Evolutionary conservation across 2,888 invertebrate species (phyloP).

Genomic region (Ichneumon xanthorius): DNA sequence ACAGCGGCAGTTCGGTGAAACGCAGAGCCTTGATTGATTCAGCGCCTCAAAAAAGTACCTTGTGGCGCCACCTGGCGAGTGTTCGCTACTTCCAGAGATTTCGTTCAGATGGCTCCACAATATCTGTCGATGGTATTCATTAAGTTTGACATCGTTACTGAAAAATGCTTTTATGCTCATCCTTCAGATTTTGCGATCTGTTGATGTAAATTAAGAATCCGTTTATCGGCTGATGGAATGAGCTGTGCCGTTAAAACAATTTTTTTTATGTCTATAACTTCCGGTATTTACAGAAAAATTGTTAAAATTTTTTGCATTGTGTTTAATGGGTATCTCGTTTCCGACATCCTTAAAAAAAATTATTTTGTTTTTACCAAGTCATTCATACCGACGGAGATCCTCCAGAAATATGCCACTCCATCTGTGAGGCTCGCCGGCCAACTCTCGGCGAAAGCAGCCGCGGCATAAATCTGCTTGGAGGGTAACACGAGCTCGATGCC

Average conservation of each 20-base stretch:
- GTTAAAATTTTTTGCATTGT: neutral
- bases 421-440: conserved; percentile 52
- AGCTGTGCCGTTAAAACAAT: neutral
- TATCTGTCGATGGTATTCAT: neutral
- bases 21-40: conserved; percentile 29
- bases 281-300: neutral
- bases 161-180: neutral
- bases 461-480: conserved; percentile 53
- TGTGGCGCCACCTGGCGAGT: conserved; percentile 54
- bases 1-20: conserved; percentile 3
- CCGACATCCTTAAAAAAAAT: neutral
- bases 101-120: conserved; percentile 21
- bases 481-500: conserved; percentile 71
- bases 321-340: neutral
- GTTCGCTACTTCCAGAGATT: conserved; percentile 5
- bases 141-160: neutral
- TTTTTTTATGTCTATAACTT: neutral
- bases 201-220: neutral
- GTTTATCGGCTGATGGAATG: conserved; percentile 16
- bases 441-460: conserved; percentile 36
- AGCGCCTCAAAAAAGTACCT: conserved; percentile 25
- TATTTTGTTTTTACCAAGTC: neutral
- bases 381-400: conserved; percentile 64
- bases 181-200: neutral
- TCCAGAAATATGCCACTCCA: conserved; percentile 60